Base-by-base conservation (phyloP, 2,888 invertebrate genomes). In the Cinara cedri region DNA sequence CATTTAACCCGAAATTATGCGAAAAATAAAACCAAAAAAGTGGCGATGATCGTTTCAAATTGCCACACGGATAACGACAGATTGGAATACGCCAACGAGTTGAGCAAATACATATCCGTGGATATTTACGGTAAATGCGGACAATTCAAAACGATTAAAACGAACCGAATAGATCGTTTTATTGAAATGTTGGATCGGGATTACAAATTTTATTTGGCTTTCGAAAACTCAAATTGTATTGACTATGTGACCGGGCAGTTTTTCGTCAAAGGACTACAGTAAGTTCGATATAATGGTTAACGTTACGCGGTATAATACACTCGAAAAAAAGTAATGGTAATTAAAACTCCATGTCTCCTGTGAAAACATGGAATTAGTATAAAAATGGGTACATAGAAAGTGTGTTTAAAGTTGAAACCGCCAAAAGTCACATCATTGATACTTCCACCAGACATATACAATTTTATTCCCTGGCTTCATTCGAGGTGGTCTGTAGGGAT, bases 1-100 rank as follows among this genome's bases (percentile, higher is more conserved):
- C 89, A 88, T 82, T 89, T 89, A 60, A 80, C 83, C 44, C 89
- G 90, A 81, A 95, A 96, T 86, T 96, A 91, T 85, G 93, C 93
- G 0, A 90, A 90, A 19, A 96, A 96, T 85, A 97, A 97, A 86
- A 96, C 96, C 54, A 95, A 93, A 87, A 93, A 94, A 87, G 92
- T 97, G 9, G 97, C 97, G 75, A 98, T 97, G 98, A 97, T 98
- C 87, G 97, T 98, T 76, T 97, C 97, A 54, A 98, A 98, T 87
- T 98, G 98, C 86, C 95, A 94, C 82, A 96, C 97, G 4, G 90
- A 94, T 75, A 98, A 98, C 86, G 92, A 92, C 4, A 90, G 98
- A 14, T 88, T 96, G 81, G 92, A 93, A 83, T 97, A 93, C 86
- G 97, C 96, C 13, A 90, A 91, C 83, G 93, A 93, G 85, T 88